Conservation (phyloP, 2,797 vertebrate species). For the Silurus lanzhouensis region DNA sequence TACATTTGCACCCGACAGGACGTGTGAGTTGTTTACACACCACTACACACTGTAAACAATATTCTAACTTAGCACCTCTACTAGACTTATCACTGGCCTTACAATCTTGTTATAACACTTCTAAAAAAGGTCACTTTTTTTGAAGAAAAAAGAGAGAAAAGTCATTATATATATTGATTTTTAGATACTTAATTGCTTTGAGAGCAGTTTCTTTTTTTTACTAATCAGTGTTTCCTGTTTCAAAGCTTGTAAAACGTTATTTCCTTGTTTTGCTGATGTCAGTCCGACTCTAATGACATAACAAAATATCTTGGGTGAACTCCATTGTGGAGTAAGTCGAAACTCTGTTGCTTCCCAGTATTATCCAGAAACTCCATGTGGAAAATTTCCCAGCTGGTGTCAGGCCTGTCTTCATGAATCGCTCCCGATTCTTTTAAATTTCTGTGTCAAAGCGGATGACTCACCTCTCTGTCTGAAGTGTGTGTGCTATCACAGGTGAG, state of each 20-base stretch:
- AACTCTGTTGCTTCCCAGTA: constrained; percentile 31
- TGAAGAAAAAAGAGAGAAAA: neutral
- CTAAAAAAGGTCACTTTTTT: neutral
- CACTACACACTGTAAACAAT: constrained; percentile 17
- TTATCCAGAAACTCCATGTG: constrained; percentile 44
- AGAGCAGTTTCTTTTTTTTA: neutral
- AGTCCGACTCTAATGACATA: neutral
- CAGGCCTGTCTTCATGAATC: constrained; percentile 14
- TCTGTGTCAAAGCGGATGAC: constrained; percentile 48
- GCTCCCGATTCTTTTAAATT: neutral
- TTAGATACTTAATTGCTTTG: neutral
- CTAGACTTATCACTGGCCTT: constrained; percentile 6
- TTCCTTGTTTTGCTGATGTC: constrained; percentile 18
- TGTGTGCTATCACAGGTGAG: neutral
- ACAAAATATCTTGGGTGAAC: neutral
- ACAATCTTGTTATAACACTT: constrained; percentile 29
- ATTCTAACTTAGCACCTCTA: constrained; percentile 17
- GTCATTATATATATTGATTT: neutral
- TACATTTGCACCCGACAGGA: constrained; percentile 37
- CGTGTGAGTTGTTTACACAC: constrained; percentile 21
- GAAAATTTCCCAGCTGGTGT: constrained; percentile 50
- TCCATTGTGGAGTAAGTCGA: constrained; percentile 25
- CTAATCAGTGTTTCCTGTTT: constrained; percentile 24
- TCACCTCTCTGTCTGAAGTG: constrained; percentile 40
- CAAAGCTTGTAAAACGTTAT: neutral